Conservation (phyloP, 2,888 invertebrate species). For the Eudemis profundana region DNA sequence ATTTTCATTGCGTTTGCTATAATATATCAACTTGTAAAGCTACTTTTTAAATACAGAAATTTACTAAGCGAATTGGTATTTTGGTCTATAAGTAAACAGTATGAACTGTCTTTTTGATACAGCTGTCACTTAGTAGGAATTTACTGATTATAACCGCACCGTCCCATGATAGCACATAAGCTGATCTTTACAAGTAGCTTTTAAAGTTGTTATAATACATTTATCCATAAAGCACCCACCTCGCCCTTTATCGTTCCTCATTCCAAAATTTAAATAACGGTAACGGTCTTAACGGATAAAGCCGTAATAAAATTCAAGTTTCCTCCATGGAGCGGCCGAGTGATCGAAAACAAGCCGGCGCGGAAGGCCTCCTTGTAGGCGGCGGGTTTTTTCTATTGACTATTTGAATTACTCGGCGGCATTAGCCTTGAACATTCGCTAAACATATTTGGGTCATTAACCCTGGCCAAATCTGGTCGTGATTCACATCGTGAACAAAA, state of each 20-base stretch:
- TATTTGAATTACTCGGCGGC: slow-evolving; percentile 73
- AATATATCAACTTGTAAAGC: too few relatives aligned
- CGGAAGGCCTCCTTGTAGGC: slow-evolving; percentile 66
- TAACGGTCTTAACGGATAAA: slow-evolving; percentile 64
- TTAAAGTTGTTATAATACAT: slow-evolving; percentile 21
- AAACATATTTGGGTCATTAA: slow-evolving; percentile 84
- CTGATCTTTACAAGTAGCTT: not conserved
- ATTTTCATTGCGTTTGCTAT: too few relatives aligned
- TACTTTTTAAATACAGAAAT: too few relatives aligned
- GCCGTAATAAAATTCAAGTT: slow-evolving; percentile 62
- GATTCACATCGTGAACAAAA: slow-evolving; percentile 82
- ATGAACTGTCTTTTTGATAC: not conserved
- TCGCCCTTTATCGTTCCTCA: slow-evolving; percentile 42
- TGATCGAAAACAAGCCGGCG: slow-evolving; percentile 62
- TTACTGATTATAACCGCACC: not conserved
- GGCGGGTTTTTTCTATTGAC: slow-evolving; percentile 71
- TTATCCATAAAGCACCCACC: slow-evolving; percentile 20
- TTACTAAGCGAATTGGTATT: too few relatives aligned
- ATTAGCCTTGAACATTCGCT: slow-evolving; percentile 82
- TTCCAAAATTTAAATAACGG: slow-evolving; percentile 67
- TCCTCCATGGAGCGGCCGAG: slow-evolving; percentile 51
- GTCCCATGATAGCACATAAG: not conserved
- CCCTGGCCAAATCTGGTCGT: slow-evolving; percentile 83
- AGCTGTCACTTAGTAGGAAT: not conserved
- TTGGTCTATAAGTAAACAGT: not conserved